Base-by-base conservation (phyloP, 2,888 invertebrate genomes). In the Limnephilus auricula region DNA sequence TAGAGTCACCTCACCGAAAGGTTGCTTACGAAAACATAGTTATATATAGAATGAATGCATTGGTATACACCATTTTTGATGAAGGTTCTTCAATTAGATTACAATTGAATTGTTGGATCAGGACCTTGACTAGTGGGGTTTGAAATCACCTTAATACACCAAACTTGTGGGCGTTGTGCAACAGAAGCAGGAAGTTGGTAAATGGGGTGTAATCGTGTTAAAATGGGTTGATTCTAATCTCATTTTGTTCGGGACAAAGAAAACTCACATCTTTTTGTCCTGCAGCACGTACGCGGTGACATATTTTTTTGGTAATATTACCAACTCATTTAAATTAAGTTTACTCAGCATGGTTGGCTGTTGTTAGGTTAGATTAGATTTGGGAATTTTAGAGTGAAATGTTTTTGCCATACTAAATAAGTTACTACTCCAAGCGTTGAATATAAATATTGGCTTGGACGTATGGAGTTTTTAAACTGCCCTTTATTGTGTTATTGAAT, bases 131-230 rank as follows among this genome's bases (percentile, higher is more conserved):
- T 79, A 86, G 83, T 85, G 65, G 89, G 89, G 89, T 82, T 86
- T 89, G 89, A 89, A 80, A 92, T 89, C 85, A 78, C 87, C 87
- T 87, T 87, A 34, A 79, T 87, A 87, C 34, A 87, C 78, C 34
- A 78, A 79, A 79, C 87, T 87, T 87, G 87, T 30, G 87, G 78
- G 34, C 18, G 65, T 40, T 78, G 34, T 79, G 87, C 15, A 40
- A 13, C 30, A 78, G 34, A 32, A n/a, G 87, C 87, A 78, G 32
- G 87, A 88, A 87, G 34, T 88, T 79, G 78, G n/a, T 9, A 13
- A 78, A 88, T 34, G 18, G 79, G 30, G 50, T 50, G 40, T 86
- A 50, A 86, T 65, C 31, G 18, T 65, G 65, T 65, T 65, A 30
- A 5, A 65, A 9, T 65, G n/a, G 9, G 9, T 65, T 6, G 65